Conservation (phyloP, 2,797 vertebrate genomes). For the Philypnodon macrostomus region DNA sequence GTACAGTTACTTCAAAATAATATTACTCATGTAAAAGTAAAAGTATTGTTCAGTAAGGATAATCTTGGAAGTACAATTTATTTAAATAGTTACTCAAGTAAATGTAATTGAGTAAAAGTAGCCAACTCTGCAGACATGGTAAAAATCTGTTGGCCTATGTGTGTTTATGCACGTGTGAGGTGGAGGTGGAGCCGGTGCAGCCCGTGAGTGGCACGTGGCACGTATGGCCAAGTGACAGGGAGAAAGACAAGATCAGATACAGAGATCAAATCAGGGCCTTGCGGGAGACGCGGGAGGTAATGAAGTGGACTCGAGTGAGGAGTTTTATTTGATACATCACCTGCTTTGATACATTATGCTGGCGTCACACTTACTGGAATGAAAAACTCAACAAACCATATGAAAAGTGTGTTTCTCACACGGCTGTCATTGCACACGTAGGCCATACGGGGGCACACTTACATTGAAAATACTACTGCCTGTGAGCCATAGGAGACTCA, state of each 20-base stretch:
- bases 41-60: too few relatives aligned
- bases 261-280: constrained; percentile 41
- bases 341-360: constrained; percentile 33
- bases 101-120: too few relatives aligned
- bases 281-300: constrained; percentile 47
- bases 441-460: constrained; percentile 72
- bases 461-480: constrained; percentile 38
- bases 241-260: constrained; percentile 36
- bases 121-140: too few relatives aligned
- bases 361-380: constrained; percentile 31
- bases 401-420: neutral
- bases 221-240: constrained; percentile 56
- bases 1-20: too few relatives aligned
- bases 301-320: constrained; percentile 33
- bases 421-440: constrained; percentile 42
- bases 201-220: constrained; percentile 35
- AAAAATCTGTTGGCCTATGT: too few relatives aligned
- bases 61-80: too few relatives aligned
- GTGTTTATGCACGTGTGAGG: constrained; percentile 22
- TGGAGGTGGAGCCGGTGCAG: too few relatives aligned
- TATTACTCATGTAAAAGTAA: too few relatives aligned
- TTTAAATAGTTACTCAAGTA: too few relatives aligned
- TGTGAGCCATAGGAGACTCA: constrained; percentile 2
- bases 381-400: constrained; percentile 33
- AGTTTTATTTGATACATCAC: constrained; percentile 30